These are phyloP conservation scores for Meta bourneti DNA, from an alignment of 2,888 invertebrate genomes.

Conservation along the genomic window DNA sequence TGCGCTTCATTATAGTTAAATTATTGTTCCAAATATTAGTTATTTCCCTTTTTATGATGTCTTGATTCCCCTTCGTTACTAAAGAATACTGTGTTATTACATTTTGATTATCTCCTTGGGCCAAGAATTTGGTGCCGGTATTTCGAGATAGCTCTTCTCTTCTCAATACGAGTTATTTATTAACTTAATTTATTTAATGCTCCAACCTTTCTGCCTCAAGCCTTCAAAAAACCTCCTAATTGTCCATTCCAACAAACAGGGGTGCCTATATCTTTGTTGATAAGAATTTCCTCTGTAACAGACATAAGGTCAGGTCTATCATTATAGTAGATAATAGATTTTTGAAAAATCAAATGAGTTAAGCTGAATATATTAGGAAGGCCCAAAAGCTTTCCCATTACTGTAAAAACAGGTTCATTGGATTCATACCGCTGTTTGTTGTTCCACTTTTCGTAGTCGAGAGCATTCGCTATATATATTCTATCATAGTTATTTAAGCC, in stretches of 20 bases:
- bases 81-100: constrained; percentile 6
- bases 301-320: constrained; percentile 3
- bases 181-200: too few species aligned
- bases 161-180: constrained; percentile 2
- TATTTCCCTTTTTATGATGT: neutral
- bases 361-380: neutral
- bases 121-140: neutral
- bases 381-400: constrained; percentile 5
- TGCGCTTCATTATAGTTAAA: neutral
- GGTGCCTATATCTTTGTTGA: neutral
- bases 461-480: neutral
- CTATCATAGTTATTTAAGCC: constrained; percentile 3
- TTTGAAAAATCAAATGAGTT: constrained; percentile 11
- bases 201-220: constrained; percentile 11
- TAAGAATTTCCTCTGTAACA: neutral
- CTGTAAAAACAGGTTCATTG: neutral
- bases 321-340: neutral
- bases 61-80: neutral
- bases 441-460: constrained; percentile 31
- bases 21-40: too few species aligned
- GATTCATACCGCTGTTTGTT: neutral
- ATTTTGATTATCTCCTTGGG: neutral
- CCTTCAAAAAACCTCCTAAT: constrained; percentile 14
- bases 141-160: neutral
- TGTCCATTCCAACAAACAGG: neutral